These are phyloP conservation scores for Stomatorhinus ivindoensis DNA, from an alignment of 2,113 vertebrate species.

Conservation along the genomic window DNA sequence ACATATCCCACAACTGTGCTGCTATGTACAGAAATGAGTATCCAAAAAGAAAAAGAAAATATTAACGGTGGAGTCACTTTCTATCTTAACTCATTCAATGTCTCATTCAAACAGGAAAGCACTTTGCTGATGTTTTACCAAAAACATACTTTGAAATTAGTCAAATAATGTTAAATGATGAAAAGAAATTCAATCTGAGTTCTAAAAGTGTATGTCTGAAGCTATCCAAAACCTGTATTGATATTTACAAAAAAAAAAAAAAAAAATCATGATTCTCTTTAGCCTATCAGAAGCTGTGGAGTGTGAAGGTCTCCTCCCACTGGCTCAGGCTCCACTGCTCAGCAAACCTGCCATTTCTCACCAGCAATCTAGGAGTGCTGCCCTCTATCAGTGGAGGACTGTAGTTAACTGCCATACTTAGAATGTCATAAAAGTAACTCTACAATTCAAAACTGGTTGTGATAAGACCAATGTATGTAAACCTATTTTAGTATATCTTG, in stretches of 20 bases:
- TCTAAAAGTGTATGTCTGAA: neutral
- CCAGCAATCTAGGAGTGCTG: neutral
- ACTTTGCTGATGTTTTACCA: neutral
- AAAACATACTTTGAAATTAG: neutral
- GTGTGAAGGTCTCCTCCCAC: neutral
- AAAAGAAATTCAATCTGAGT: neutral
- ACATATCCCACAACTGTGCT: neutral
- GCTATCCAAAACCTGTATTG: neutral
- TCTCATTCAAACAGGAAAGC: neutral
- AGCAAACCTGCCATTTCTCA: neutral
- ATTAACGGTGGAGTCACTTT: neutral
- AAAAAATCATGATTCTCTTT: neutral
- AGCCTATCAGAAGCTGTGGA: neutral
- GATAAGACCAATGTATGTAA: neutral
- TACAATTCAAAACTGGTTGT: neutral
- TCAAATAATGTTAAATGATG: neutral
- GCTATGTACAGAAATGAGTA: neutral
- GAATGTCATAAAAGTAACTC: neutral
- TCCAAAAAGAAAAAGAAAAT: neutral
- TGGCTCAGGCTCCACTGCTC: neutral
- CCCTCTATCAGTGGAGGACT: neutral
- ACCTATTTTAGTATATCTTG: neutral
- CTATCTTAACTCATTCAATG: neutral
- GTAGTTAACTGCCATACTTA: neutral
- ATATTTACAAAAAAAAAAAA: neutral